These are phyloP conservation scores for Acyrthosiphon pisum DNA, from an alignment of 1,140 invertebrate genomes.

Conservation along the genomic window DNA sequence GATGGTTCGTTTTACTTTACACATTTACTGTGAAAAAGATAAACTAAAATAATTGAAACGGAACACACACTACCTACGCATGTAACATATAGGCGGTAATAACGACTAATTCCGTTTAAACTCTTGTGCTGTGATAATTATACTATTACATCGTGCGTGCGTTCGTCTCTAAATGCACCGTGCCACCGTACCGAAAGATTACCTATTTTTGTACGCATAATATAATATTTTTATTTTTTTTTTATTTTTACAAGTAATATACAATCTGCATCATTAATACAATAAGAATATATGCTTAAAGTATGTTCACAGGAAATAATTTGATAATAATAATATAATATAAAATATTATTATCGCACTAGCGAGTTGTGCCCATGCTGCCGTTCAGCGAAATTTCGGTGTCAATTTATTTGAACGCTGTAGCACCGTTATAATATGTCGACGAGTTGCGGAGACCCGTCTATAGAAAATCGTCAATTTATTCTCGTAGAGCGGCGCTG, in stretches of 20 bases:
- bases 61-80: not conserved
- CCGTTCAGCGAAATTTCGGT: not conserved
- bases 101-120: not conserved
- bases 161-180: not conserved
- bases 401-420: not conserved
- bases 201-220: not conserved
- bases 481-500: not conserved
- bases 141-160: not conserved
- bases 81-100: not conserved
- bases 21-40: not conserved
- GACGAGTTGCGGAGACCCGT: not conserved
- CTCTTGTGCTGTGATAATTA: not conserved
- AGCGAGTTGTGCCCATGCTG: not conserved
- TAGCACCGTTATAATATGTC: not conserved
- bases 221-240: too few species aligned
- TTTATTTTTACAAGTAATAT: too few species aligned
- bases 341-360: not conserved
- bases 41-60: conserved; percentile 9
- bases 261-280: too few species aligned
- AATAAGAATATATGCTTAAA: too few species aligned
- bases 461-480: not conserved
- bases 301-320: too few species aligned
- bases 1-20: not conserved
- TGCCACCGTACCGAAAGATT: not conserved
- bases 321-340: not conserved